These are phyloP conservation scores for Cyclophora punctaria DNA, from an alignment of 2,888 invertebrate species.

Conservation along the genomic window DNA sequence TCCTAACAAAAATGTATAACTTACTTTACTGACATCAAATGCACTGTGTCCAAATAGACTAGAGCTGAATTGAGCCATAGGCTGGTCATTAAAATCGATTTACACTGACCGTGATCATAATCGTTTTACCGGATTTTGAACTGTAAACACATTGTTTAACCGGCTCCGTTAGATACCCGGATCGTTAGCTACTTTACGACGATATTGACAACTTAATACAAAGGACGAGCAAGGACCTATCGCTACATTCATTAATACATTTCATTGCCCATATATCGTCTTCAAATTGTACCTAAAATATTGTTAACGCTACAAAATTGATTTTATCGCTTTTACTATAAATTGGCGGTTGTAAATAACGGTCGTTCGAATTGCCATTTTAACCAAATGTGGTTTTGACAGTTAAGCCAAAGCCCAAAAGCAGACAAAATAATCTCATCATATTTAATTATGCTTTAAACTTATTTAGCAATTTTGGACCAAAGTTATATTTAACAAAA, in stretches of 20 bases:
- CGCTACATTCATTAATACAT: not conserved
- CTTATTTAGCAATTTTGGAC: too few relatives aligned
- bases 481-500: too few relatives aligned
- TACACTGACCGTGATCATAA: conserved; percentile 9
- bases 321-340: not conserved
- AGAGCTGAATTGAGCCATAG: conserved; percentile 1
- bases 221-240: conserved; percentile 3
- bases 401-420: too few relatives aligned
- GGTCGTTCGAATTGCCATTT: not conserved
- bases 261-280: not conserved
- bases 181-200: conserved; percentile 5
- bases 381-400: not conserved
- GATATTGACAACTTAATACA: conserved; percentile 5
- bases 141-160: conserved; percentile 9
- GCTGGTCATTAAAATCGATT: conserved; percentile 15
- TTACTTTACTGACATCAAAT: not conserved
- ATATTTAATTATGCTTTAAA: too few relatives aligned
- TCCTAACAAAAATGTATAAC: not conserved
- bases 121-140: conserved; percentile 6
- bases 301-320: not conserved
- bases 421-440: too few relatives aligned
- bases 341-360: not conserved
- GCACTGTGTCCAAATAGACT: not conserved
- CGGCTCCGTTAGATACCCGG: not conserved
- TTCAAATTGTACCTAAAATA: not conserved